Base-by-base conservation (phyloP, 1,140 invertebrate species). In the Venustaconcha ellipsiformis region DNA sequence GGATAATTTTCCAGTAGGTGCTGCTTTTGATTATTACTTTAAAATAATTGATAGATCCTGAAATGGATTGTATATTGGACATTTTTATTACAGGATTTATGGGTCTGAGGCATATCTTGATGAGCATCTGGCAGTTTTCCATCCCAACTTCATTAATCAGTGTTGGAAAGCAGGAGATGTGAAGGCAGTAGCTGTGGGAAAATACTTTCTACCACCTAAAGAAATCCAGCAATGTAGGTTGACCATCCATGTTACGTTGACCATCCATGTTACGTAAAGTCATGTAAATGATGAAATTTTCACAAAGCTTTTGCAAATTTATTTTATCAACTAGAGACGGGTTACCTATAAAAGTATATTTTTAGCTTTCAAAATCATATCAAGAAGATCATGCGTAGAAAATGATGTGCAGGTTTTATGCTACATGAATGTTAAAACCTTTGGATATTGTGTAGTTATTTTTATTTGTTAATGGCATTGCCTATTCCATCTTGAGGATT, bases 141-240 rank as follows among this genome's bases (percentile, higher is more conserved):
- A 66, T 30, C n/a, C 26, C 18, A 66, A 30, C 64, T 66, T 23
- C n/a, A 66, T 66, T 30, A 17, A 8, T 17, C 20, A 66, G 64
- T 66, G 64, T 66, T 17, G 20, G 20, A 66, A 66, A 30, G 5
- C 17, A 20, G 64, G 64, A 12, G 26, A 66, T 66, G 26, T 66
- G n/a, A n/a, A 30, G 4, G 30, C 20, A 66, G 64, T 20, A 23
- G 64, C 30, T 17, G 15, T 66, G 5, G 64, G 64, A 20, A 66
- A 66, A 30, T 66, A 66, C 64, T 66, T 66, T 30, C 64, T 66
- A 17, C 64, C 64, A 20, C 64, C 64, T 20, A 66, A 66, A 30
- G 64, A 30, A n/a, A 66, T 66, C 26, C 64, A 66, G 11, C 15
- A 66, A 30, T 23, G 64, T 66, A 66, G 14, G 64, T 66, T 30